Base-by-base conservation (phyloP, 2,113 vertebrate genomes). In the Aepyceros melampus region DNA sequence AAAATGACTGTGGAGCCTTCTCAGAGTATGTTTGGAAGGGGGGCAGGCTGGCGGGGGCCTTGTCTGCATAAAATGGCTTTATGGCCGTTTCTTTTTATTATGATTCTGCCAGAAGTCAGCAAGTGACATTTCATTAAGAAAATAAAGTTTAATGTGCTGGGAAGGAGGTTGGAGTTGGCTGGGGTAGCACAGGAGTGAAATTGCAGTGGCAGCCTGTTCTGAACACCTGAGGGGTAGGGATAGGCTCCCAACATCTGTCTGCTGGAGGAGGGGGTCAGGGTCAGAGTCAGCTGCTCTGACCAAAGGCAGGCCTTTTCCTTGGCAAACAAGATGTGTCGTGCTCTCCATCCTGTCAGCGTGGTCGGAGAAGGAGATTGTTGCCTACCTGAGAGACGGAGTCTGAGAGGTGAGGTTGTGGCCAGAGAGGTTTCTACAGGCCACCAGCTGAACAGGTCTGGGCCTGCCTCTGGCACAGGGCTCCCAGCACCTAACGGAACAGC, bases 101-200 rank as follows among this genome's bases (percentile, higher is more conserved):
- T 99, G 98, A 98, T 97, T 98, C 98, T 99, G 95, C 98, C 96
- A 98, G 98, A 99, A 99, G 98, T 97, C 98, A 98, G 94, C 17
- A 85, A 99, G 98, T 98, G 98, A 98, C 98, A 98, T 99, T 98
- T 99, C 87, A n/a, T 98, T 98, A 98, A 98, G 98, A 98, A 99
- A 99, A 98, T 98, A 98, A 96, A 98, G 98, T 98, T 98, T 98
- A 99, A 98, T 78, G 95, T 98, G 98, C 98, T 98, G 90, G 97
- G 98, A 98, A 98, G 95, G 96, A 98, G 98, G 97, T 83, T 98
- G 97, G 97, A 92, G 86, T 96, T 95, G 96, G 95, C 51, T 94
- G n/a, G 97, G 97, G 98, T 94, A 87, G 97, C 92, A 92, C 96
- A 97, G 95, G 95, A 97, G 97, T 95, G 81, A 90, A 96, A 93